These are phyloP conservation scores for Diarsia rubi DNA, from an alignment of 2,888 invertebrate genomes.

Conservation along the genomic window DNA sequence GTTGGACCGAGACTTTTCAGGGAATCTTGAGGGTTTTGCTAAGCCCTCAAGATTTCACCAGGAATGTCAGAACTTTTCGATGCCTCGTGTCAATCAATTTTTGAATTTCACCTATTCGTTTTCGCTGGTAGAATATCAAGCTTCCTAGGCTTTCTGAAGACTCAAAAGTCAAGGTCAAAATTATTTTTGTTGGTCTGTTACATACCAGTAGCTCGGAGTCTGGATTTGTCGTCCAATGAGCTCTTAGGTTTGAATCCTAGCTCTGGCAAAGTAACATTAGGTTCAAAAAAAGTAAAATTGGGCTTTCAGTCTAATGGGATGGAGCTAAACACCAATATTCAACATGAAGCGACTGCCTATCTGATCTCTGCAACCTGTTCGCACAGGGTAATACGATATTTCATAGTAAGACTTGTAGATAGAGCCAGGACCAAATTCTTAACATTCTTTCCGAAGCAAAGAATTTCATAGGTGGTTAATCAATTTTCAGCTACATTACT, in stretches of 20 bases:
- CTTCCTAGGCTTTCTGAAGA: not conserved
- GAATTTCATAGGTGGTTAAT: not conserved
- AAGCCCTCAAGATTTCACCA: too few relatives aligned
- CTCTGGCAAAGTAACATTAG: not conserved
- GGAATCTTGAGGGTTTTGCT: too few relatives aligned
- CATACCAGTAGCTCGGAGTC: not conserved
- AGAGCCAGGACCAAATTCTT: not conserved
- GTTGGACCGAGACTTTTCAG: not conserved
- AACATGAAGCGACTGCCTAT: not conserved
- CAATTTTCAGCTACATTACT: not conserved
- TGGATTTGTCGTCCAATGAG: not conserved
- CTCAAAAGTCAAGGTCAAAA: not conserved
- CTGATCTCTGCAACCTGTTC: not conserved
- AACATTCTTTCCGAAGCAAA: not conserved
- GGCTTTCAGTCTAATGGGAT: slow-evolving; percentile 3
- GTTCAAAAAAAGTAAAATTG: too few relatives aligned
- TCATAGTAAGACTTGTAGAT: not conserved
- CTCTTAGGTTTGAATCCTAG: not conserved
- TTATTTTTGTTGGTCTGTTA: not conserved
- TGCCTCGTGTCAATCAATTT: not conserved
- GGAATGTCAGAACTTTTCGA: not conserved
- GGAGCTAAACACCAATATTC: not conserved
- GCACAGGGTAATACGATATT: too few relatives aligned
- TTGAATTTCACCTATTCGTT: not conserved
- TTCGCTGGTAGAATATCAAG: too few relatives aligned